A percentile compares a stretch with the other conserved stretches of the same genome.
These are phyloP conservation scores for Sebastes variabilis DNA, from an alignment of 2,797 vertebrate species.

Conservation along the genomic window DNA sequence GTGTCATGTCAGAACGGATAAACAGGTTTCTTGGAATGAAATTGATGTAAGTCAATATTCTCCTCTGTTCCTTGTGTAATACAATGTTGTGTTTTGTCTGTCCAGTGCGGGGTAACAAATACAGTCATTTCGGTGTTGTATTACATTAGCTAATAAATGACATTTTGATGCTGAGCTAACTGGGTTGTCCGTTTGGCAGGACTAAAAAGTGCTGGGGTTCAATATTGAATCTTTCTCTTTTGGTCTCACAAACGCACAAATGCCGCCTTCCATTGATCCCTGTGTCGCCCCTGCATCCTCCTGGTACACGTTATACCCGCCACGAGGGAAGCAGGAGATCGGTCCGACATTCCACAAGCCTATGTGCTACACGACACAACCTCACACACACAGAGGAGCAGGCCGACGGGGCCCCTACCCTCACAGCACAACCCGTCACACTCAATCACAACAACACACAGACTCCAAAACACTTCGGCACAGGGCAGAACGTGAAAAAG, in stretches of 20 bases:
- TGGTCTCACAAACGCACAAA: conserved; percentile 16
- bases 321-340: conserved; percentile 38
- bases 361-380: conserved; percentile 72
- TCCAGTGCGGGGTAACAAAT: conserved; percentile 24
- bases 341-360: conserved; percentile 68
- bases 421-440: conserved; percentile 55
- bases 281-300: conserved; percentile 39
- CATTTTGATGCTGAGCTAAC: conserved; percentile 45
- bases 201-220: neutral
- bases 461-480: conserved; percentile 25
- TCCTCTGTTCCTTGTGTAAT: conserved; percentile 19
- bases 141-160: conserved; percentile 59
- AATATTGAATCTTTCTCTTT: conserved; percentile 16
- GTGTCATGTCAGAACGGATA: conserved; percentile 48
- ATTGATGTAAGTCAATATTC: conserved; percentile 20
- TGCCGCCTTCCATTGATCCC: conserved; percentile 37
- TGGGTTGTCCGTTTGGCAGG: conserved; percentile 15
- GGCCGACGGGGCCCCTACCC: conserved; percentile 15
- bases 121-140: conserved; percentile 13
- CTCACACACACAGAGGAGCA: conserved; percentile 16
- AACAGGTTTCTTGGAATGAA: conserved; percentile 54
- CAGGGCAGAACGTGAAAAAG: neutral
- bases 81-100: conserved; percentile 16
- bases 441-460: conserved; percentile 55
- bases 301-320: conserved; percentile 47